Evolutionary conservation across 2,797 vertebrate species (phyloP), one percentile per base, ranked within the genome.

Genomic region (Notoglanidium macrostoma): DNA sequence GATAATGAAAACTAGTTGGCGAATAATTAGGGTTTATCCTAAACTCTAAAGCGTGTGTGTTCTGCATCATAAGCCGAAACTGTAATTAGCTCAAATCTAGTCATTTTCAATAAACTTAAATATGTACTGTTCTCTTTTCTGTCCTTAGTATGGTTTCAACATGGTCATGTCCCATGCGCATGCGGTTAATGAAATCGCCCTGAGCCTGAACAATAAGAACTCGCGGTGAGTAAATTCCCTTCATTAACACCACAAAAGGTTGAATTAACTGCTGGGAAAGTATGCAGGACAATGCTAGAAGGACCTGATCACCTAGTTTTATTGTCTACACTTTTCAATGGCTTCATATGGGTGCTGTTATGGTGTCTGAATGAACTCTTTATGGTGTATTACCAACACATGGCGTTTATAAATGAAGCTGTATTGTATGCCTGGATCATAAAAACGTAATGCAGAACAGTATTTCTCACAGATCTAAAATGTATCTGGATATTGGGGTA

Each of bases 161-260:
- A 95, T 99, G 93, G 98, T 99, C 90, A 99, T 99, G 98, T 99
- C 98, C 90, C 98, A 99, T 21, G 96, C 97, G 10, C 98, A 98
- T 0, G 98, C 98, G 0, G 98, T 99, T 93, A 99, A 99, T 46
- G 98, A 99, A 95, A 99, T 99, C 9, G 98, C 98, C n/a, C 97
- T 99, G 89, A 99, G 98, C 92, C 93, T 99, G 94, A 98, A 99
- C 93, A 99, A 99, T 94, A 99, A 98, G 95, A 99, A 98, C 93
- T 96, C 97, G 46, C 96, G 98, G 98, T 99, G 92, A 95, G 95
- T 84, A 73, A 87, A 35, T 83, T 40, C 77, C 88, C 89, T 61
- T 80, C 23, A 44, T 70, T 76, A 65, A 61, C 70, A 84, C 40
- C 54, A 79, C 21, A 76, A 85, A 84, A 40, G 63, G 8, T 21